These are phyloP conservation scores for Furcifer pardalis DNA, from an alignment of 2,797 vertebrate species.

Conservation along the genomic window DNA sequence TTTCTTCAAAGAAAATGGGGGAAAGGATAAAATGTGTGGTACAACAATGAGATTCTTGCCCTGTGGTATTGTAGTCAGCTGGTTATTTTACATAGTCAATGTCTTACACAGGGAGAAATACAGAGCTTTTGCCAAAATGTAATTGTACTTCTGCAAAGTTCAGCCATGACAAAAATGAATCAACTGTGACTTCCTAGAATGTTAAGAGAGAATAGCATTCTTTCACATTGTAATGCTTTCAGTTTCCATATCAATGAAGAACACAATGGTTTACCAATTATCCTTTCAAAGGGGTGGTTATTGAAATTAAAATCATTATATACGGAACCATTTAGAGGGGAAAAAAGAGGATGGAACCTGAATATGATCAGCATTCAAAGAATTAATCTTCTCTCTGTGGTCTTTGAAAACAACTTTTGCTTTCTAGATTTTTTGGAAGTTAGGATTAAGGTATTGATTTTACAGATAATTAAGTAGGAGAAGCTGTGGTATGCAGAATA, in stretches of 20 bases:
- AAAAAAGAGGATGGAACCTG: constrained; percentile 54
- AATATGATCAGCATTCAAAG: constrained; percentile 62
- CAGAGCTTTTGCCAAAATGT: constrained; percentile 15
- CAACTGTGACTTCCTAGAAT: constrained; percentile 44
- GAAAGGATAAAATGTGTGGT: constrained; percentile 45
- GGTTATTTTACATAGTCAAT: constrained; percentile 48
- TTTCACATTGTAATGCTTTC: constrained; percentile 2
- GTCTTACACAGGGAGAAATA: constrained; percentile 46
- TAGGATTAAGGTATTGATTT: constrained; percentile 59
- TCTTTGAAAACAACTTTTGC: constrained; percentile 68
- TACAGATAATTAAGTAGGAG: constrained; percentile 60
- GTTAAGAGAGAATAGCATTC: constrained; percentile 32
- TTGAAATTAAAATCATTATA: constrained; percentile 64
- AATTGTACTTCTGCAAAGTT: constrained; percentile 27
- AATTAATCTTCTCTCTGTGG: constrained; percentile 68
- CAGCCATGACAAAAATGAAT: constrained; percentile 44
- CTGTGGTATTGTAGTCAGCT: constrained; percentile 53
- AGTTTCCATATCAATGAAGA: constrained; percentile 26
- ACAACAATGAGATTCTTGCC: constrained; percentile 56
- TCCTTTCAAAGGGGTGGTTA: constrained; percentile 58
- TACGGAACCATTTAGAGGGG: constrained; percentile 64
- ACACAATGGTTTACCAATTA: constrained; percentile 18
- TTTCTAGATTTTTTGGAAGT: constrained; percentile 71
- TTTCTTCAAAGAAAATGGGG: constrained; percentile 59
- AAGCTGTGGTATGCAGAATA: constrained; percentile 49